Evolutionary conservation across 2,888 invertebrate genomes (phyloP), one percentile per base, ranked within the genome.

Genomic region (Dryococelus australis): DNA sequence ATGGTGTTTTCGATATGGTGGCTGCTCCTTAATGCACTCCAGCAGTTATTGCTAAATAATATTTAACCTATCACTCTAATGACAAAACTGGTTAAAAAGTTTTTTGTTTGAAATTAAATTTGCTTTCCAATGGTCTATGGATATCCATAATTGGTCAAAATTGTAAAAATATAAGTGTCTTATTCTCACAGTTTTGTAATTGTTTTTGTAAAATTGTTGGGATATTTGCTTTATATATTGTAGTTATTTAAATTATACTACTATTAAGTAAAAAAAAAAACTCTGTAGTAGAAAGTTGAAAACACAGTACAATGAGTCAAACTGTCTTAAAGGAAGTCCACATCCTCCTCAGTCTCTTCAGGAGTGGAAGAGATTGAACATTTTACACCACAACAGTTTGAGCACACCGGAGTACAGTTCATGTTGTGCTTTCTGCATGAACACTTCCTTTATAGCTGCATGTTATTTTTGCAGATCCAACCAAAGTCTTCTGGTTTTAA

Each of bases 71-170:
- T 79, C 27, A 79, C n/a, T n/a, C 79, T 79, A 24, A 79, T 79
- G 9, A 79, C 20, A 24, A 79, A 79, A 24, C 24, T 79, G 24
- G 24, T 79, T 79, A 79, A 10, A 79, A 26, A 79, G n/a, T 26
- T 79, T 79, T 79, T 79, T 79, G 79, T 79, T n/a, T n/a, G n/a
- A n/a, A n/a, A 79, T 26, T 8, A 79, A 79, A 79, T 79, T 79
- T 8, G n/a, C 27, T 79, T 79, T 79, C n/a, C 9, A 10, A 79
- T 16, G 8, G 16, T 79, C n/a, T 9, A 79, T 27, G 16, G 6
- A 26, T 26, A 79, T 9, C 79, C 79, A 16, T 26, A 79, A 79
- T 79, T 79, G 79, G 13, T 1, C 13, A 79, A 79, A 79, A n/a
- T n/a, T n/a, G n/a, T 27, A 10, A 6, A 9, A 47, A 9, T 47